These are phyloP conservation scores for Nemoura dubitans DNA, from an alignment of 2,888 invertebrate genomes.

Conservation along the genomic window DNA sequence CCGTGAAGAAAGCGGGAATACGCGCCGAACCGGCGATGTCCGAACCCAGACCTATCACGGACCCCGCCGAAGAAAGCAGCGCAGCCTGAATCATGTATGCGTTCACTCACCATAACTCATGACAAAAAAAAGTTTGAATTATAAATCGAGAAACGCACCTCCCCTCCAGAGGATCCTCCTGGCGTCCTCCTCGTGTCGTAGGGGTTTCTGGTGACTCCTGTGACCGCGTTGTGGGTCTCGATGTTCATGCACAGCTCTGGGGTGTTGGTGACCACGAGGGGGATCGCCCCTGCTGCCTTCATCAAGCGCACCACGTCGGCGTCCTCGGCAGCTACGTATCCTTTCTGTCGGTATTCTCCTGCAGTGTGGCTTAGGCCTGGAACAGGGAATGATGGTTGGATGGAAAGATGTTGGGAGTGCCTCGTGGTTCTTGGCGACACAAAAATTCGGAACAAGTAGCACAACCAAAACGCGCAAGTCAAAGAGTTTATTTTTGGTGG, in stretches of 20 bases:
- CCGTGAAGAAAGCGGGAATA: slow-evolving; percentile 85
- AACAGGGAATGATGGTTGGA: slow-evolving; percentile 31
- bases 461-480: no score
- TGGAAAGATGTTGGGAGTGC: no score
- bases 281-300: slow-evolving; percentile 68
- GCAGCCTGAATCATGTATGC: no score
- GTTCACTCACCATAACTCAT: no score
- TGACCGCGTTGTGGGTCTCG: slow-evolving; percentile 68
- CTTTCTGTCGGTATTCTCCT: slow-evolving; percentile 55
- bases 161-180: slow-evolving; percentile 73
- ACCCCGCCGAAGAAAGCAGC: slow-evolving; percentile 77
- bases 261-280: slow-evolving; percentile 70
- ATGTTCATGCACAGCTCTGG: slow-evolving; percentile 71
- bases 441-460: no score
- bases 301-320: slow-evolving; percentile 63
- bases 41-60: slow-evolving; percentile 81
- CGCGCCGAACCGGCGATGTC: slow-evolving; percentile 90
- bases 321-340: slow-evolving; percentile 62
- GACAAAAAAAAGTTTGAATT: no score
- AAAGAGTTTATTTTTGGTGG: no score
- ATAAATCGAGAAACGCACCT: slow-evolving; percentile 58
- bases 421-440: no score
- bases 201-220: slow-evolving; percentile 70
- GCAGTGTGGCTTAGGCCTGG: slow-evolving; percentile 58
- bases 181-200: slow-evolving; percentile 67